These are phyloP conservation scores for Acanthaster planci DNA, from an alignment of 35 echinoderm and acorn worm species.

Conservation along the genomic window DNA sequence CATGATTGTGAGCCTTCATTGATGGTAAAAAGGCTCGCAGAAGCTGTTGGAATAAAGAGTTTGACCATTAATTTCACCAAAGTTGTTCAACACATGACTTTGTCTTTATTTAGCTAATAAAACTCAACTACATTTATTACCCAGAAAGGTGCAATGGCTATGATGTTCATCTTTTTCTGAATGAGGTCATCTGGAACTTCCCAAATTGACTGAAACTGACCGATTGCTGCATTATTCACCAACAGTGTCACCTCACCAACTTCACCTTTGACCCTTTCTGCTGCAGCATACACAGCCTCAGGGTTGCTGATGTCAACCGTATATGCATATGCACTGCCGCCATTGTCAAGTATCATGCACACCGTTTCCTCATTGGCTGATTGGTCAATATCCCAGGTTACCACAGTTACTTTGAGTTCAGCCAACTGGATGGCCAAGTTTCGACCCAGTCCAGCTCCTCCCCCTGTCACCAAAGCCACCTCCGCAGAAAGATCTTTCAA, in stretches of 20 bases:
- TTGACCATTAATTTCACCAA: too few species aligned
- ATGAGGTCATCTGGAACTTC: slow-evolving; percentile 70
- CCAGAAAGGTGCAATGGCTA: slow-evolving; percentile 75
- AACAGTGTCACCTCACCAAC: slow-evolving; percentile 72
- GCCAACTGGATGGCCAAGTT: too few species aligned
- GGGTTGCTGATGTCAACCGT: slow-evolving; percentile 72
- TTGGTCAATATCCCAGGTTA: slow-evolving; percentile 63
- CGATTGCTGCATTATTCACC: slow-evolving; percentile 86
- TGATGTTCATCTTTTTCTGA: slow-evolving; percentile 68
- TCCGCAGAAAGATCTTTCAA: too few species aligned
- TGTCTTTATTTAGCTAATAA: too few species aligned
- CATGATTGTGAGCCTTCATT: slow-evolving; percentile 78
- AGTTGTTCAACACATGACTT: too few species aligned
- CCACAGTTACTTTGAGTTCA: slow-evolving; percentile 9
- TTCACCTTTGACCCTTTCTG: slow-evolving; percentile 63
- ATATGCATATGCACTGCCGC: slow-evolving; percentile 62
- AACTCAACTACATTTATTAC: slow-evolving; percentile 50
- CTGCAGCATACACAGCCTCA: slow-evolving; percentile 57
- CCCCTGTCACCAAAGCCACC: too few species aligned
- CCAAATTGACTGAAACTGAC: slow-evolving; percentile 37
- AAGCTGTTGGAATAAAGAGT: slow-evolving; percentile 54
- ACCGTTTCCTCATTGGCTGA: slow-evolving; percentile 58
- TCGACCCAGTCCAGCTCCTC: too few species aligned
- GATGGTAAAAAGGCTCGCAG: slow-evolving; percentile 78
- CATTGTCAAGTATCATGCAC: slow-evolving; percentile 40